A percentile compares a stretch with the other conserved stretches of the same genome.
phyloP scores from a whole-genome alignment of 2,113 vertebrate species.

The Callithrix jacchus region DNA sequence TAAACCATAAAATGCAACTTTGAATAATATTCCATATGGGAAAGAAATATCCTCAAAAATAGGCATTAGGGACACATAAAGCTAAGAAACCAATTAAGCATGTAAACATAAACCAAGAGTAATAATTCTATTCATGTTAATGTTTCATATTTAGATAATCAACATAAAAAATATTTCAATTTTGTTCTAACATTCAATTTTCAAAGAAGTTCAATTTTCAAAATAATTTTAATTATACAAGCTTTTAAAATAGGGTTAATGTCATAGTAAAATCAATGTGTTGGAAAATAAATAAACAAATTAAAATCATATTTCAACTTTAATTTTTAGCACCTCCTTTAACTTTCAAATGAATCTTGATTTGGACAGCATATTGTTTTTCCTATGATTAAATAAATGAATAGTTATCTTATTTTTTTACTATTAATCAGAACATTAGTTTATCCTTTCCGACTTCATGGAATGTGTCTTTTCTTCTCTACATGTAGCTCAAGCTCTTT shows the following conservation, averaged over 20 bases:
- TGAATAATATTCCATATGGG: neutral
- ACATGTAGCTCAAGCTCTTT: neutral
- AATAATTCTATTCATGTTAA: neutral
- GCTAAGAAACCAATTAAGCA: neutral
- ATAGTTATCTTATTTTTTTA: neutral
- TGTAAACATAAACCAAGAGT: neutral
- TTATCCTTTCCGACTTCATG: neutral
- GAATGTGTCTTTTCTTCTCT: neutral
- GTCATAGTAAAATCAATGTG: neutral
- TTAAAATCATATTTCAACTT: neutral
- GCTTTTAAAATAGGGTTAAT: neutral
- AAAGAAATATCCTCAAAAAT: neutral
- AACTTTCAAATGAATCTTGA: neutral
- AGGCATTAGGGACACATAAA: neutral
- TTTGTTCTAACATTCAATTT: neutral
- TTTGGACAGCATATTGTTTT: neutral
- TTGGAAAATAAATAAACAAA: neutral
- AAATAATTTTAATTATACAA: neutral
- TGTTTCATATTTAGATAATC: neutral
- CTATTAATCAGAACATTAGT: neutral
- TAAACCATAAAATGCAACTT: neutral
- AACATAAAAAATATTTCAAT: neutral
- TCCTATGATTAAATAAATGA: neutral
- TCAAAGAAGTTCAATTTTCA: neutral
- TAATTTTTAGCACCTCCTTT: neutral